Conservation (phyloP, 2,888 invertebrate species). For the Thymelicus lineola region DNA sequence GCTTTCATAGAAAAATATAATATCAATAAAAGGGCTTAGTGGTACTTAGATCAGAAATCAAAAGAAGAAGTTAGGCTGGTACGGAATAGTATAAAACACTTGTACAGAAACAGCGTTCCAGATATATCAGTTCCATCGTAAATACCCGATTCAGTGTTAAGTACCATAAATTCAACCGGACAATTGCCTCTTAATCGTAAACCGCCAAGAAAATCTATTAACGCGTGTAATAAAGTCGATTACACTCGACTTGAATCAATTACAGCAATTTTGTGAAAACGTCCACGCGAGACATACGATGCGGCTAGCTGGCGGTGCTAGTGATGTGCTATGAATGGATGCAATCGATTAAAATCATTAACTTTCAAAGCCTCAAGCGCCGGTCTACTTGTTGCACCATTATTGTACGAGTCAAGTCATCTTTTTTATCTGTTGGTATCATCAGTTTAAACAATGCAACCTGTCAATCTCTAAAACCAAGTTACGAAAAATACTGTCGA, state of each 20-base stretch:
- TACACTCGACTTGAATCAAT: constrained; percentile 32
- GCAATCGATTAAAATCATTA: constrained; percentile 72
- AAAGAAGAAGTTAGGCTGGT: no score
- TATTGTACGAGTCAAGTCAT: neutral
- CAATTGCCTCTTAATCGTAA: constrained; percentile 28
- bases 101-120: neutral
- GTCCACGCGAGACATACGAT: constrained; percentile 26
- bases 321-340: constrained; percentile 64
- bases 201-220: constrained; percentile 32
- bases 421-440: no score
- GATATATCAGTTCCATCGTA: constrained; percentile 5
- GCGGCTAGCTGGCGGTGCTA: constrained; percentile 45
- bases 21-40: no score
- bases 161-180: constrained; percentile 1
- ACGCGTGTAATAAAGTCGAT: constrained; percentile 37
- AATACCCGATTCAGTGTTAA: constrained; percentile 3
- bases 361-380: constrained; percentile 59
- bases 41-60: no score
- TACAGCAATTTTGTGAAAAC: constrained; percentile 37
- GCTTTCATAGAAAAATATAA: no score
- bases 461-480: no score
- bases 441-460: no score
- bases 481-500: no score
- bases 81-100: no score
- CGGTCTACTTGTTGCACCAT: constrained; percentile 50